Evolutionary conservation across 2,797 vertebrate species (phyloP).

Genomic region (Fratercula arctica): DNA sequence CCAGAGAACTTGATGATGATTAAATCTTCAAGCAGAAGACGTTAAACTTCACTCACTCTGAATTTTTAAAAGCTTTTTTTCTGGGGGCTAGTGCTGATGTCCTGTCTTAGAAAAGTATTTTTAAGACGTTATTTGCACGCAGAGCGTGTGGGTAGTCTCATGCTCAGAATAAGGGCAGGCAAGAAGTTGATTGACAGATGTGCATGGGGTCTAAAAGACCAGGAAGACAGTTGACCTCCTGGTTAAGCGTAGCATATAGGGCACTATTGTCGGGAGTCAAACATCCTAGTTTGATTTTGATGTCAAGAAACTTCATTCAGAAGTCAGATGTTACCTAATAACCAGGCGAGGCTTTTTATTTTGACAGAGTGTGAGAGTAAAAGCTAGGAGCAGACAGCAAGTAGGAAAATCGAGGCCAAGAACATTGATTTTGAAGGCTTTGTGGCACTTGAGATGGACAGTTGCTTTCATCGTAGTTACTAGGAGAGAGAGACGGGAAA

Average conservation of each 20-base stretch:
- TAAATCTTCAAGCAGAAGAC: background rate
- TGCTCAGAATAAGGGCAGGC: background rate
- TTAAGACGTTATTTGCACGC: background rate
- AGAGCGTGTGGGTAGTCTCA: background rate
- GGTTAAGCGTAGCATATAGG: background rate
- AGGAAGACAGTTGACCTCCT: background rate
- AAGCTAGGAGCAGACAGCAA: background rate
- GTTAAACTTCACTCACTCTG: background rate
- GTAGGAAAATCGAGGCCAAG: background rate
- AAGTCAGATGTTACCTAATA: background rate
- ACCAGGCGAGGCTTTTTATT: background rate
- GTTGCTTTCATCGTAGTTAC: background rate
- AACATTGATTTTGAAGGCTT: background rate
- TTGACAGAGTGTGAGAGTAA: background rate
- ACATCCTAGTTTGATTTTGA: background rate
- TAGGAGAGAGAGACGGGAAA: background rate
- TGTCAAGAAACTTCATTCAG: background rate
- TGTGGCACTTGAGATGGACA: background rate
- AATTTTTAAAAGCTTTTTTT: background rate
- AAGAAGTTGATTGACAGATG: background rate
- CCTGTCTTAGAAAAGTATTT: background rate
- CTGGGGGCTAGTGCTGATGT: background rate
- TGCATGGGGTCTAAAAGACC: background rate
- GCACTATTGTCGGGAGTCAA: background rate
- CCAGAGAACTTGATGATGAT: background rate